Percentiles rank a stretch among this genome's conserved stretches.
These are phyloP conservation scores for Augochlorella aurata DNA, from an alignment of 2,888 invertebrate species.

Conservation along the genomic window DNA sequence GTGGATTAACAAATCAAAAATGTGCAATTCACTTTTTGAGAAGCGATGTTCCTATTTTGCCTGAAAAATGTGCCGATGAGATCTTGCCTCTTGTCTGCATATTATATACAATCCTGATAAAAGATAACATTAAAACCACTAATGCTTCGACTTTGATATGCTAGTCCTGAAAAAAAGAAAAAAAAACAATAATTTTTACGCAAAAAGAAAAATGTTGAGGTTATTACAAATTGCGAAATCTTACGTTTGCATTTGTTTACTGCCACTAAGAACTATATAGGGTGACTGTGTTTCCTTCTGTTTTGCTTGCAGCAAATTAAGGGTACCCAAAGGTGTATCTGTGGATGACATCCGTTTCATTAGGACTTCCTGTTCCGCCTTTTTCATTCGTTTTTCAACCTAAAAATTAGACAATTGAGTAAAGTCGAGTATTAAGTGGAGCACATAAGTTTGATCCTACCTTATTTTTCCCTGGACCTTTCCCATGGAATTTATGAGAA, in stretches of 20 bases:
- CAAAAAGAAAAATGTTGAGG: slow-evolving; percentile 1
- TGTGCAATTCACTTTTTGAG: slow-evolving; percentile 37
- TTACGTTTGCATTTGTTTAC: slow-evolving; percentile 86
- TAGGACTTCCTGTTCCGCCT: slow-evolving; percentile 95
- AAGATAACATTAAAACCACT: slow-evolving; percentile 40
- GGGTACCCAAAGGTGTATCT: slow-evolving; percentile 97
- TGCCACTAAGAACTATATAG: slow-evolving; percentile 95
- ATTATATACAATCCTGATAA: slow-evolving; percentile 57
- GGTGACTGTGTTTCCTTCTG: slow-evolving; percentile 97
- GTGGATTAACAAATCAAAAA: slow-evolving; percentile 40
- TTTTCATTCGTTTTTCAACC: slow-evolving; percentile 97
- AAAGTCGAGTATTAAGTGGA: background rate
- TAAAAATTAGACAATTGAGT: slow-evolving; percentile 33
- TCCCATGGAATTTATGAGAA: slow-evolving; percentile 99
- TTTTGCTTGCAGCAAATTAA: slow-evolving; percentile 96
- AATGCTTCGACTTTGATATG: slow-evolving; percentile 82
- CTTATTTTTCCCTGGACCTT: slow-evolving; percentile 99
- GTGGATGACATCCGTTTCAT: slow-evolving; percentile 99
- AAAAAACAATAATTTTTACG: background rate
- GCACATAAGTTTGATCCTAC: slow-evolving; percentile 72
- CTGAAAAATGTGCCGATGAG: slow-evolving; percentile 23
- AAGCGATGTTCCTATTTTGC: slow-evolving; percentile 16
- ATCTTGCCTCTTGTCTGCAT: slow-evolving; percentile 27
- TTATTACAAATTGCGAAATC: slow-evolving; percentile 40
- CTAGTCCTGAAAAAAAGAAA: slow-evolving; percentile 76